These are phyloP conservation scores for Aix galericulata DNA, from an alignment of 2,113 vertebrate genomes.

Conservation along the genomic window DNA sequence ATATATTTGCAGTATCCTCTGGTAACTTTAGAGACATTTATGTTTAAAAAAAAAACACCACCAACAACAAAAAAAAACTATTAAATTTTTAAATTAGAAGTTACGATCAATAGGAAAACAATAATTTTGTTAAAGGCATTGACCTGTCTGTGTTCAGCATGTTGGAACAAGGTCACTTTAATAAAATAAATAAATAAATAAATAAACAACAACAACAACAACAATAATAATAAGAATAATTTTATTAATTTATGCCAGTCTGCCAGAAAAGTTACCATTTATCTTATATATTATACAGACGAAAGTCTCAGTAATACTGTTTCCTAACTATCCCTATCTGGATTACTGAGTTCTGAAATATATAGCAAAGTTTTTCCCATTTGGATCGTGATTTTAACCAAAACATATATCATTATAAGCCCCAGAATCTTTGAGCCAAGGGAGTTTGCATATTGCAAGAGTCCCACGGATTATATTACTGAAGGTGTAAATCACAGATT, in stretches of 20 bases:
- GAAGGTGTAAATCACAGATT: constrained; percentile 18
- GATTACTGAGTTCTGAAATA: background rate
- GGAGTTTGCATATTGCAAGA: background rate
- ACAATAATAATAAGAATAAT: too few relatives aligned
- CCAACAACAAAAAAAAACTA: too few relatives aligned
- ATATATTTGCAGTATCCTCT: background rate
- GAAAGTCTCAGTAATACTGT: background rate
- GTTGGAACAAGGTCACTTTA: background rate
- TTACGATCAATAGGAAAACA: background rate
- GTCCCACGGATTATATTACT: background rate
- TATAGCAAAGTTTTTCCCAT: background rate
- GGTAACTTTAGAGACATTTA: background rate
- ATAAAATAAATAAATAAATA: background rate
- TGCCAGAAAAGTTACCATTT: background rate
- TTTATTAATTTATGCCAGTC: background rate
- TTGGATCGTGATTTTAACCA: constrained; percentile 8
- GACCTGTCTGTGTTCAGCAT: background rate
- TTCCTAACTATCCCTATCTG: constrained; percentile 18
- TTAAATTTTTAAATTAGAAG: background rate
- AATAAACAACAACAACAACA: too few relatives aligned
- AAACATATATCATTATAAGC: background rate
- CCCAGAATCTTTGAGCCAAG: background rate
- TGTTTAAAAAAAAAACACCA: background rate
- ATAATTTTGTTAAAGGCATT: background rate
- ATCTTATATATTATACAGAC: background rate